Base-by-base conservation (phyloP, 2,888 invertebrate genomes). In the Platynereis dumerilii region DNA sequence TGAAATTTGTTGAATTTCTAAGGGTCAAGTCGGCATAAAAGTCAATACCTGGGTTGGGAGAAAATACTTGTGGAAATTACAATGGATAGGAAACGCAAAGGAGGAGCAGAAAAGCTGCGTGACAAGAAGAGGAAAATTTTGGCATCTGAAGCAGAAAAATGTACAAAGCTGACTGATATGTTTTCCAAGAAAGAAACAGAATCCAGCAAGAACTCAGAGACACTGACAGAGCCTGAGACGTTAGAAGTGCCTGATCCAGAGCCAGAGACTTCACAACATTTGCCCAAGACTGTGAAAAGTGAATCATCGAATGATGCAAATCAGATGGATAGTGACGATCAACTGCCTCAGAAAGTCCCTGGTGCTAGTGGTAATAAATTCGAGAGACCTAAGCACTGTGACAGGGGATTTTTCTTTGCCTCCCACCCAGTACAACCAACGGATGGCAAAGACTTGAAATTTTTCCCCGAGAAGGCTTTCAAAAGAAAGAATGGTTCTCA, bases 11-110 rank as follows among this genome's bases (percentile, higher is more conserved):
- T n/a, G n/a, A n/a, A n/a, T n/a, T n/a, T n/a, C n/a, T n/a, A n/a
- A n/a, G n/a, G n/a, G n/a, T n/a, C n/a, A n/a, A n/a, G n/a, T n/a
- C n/a, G n/a, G n/a, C n/a, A n/a, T n/a, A n/a, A n/a, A n/a, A n/a
- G n/a, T n/a, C n/a, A n/a, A n/a, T n/a, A n/a, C n/a, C 34, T 34
- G 34, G 52, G 17, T 3, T 52, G 52, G 24, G 52, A 3, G 3
- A 52, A 24, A 24, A 7, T 52, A 52, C 17, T 52, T 52, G 7
- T 7, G 7, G 20, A 22, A 15, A 12, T 15, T 12, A 42, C 24
- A 3, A 52, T 52, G 52, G 52, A 52, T 24, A 52, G 52, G 52
- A 52, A 52, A 52, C 52, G 52, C 3, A 52, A 52, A 52, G 52
- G 52, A 10, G 52, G 52, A 10, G 52, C 52, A 52, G 52, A 52